A percentile compares a stretch with the other conserved stretches of the same genome.
Evolutionary conservation across 2,888 invertebrate genomes (phyloP).

Genomic region (Yponomeuta malinellus): DNA sequence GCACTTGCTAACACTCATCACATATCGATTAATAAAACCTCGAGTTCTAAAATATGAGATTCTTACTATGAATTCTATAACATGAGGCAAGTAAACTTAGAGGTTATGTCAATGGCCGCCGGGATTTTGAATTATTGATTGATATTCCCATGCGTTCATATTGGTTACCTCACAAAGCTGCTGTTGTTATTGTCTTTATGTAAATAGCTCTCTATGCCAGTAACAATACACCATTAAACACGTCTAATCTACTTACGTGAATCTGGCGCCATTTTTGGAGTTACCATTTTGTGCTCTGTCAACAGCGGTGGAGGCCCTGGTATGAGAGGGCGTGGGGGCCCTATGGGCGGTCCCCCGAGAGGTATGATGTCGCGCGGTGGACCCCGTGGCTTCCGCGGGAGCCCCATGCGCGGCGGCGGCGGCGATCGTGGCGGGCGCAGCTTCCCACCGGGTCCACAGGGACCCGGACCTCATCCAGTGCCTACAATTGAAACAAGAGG

Average conservation of each 20-base stretch:
- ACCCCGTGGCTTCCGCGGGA: constrained; percentile 58
- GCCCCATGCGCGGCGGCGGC: constrained; percentile 58
- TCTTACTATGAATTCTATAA: too few relatives aligned
- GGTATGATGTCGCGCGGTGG: constrained; percentile 52
- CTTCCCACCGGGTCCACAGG: constrained; percentile 63
- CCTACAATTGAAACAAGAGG: constrained; percentile 67
- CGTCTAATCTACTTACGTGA: not conserved
- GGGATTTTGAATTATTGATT: not conserved
- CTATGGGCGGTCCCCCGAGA: constrained; percentile 33
- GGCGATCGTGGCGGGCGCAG: constrained; percentile 61
- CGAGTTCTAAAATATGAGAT: not conserved
- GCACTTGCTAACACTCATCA: too few relatives aligned
- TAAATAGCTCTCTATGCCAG: too few relatives aligned
- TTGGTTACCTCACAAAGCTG: not conserved
- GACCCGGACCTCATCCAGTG: constrained; percentile 68
- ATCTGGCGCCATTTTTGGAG: not conserved
- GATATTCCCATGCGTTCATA: not conserved
- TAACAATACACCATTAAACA: too few relatives aligned
- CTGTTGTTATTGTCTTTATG: too few relatives aligned
- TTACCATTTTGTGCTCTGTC: not conserved
- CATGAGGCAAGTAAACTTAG: too few relatives aligned
- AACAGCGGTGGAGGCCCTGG: constrained; percentile 43
- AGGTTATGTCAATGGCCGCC: constrained; percentile 7
- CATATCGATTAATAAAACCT: not conserved
- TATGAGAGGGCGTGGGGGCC: constrained; percentile 62